phyloP scores from a whole-genome alignment of 2,888 invertebrate species.

The Drosophila meridiana region DNA sequence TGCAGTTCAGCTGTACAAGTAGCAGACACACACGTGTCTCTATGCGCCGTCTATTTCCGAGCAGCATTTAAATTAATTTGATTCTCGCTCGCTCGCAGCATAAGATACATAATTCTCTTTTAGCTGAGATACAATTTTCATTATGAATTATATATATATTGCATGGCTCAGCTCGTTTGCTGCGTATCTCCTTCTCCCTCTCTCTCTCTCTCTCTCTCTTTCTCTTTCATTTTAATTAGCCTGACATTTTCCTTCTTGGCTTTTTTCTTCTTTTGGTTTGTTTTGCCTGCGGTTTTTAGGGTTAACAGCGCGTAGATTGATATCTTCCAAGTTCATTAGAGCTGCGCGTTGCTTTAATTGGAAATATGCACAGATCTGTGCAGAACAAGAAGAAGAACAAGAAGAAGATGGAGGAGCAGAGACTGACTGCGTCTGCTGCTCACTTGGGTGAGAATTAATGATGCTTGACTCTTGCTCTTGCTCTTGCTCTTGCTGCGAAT shows the following conservation, averaged over 20 bases:
- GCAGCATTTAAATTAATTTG: constrained; percentile 69
- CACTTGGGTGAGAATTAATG: constrained; percentile 79
- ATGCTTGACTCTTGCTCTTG: constrained; percentile 60
- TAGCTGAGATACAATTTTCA: constrained; percentile 22
- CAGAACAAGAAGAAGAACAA: neutral
- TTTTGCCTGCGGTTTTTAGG: constrained; percentile 63
- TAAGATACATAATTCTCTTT: constrained; percentile 18
- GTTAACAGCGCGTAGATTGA: constrained; percentile 81
- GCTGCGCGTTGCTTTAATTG: constrained; percentile 78
- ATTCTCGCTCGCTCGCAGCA: constrained; percentile 24
- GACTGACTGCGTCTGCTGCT: constrained; percentile 32
- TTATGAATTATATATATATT: constrained; percentile 54
- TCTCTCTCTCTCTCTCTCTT: constrained; percentile 7
- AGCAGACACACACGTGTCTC: constrained; percentile 32
- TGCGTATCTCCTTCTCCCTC: constrained; percentile 24
- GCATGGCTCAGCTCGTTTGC: constrained; percentile 37
- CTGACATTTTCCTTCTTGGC: constrained; percentile 61
- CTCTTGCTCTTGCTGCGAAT: constrained; percentile 18
- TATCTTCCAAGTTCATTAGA: constrained; percentile 80
- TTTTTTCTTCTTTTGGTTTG: constrained; percentile 11
- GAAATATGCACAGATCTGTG: constrained; percentile 69
- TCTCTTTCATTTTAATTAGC: constrained; percentile 72
- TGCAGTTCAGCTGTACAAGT: constrained; percentile 25
- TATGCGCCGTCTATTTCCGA: constrained; percentile 48
- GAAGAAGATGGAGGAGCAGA: neutral